Evolutionary conservation across 2,113 vertebrate genomes (phyloP).

Genomic region (Cercopithecus mona): DNA sequence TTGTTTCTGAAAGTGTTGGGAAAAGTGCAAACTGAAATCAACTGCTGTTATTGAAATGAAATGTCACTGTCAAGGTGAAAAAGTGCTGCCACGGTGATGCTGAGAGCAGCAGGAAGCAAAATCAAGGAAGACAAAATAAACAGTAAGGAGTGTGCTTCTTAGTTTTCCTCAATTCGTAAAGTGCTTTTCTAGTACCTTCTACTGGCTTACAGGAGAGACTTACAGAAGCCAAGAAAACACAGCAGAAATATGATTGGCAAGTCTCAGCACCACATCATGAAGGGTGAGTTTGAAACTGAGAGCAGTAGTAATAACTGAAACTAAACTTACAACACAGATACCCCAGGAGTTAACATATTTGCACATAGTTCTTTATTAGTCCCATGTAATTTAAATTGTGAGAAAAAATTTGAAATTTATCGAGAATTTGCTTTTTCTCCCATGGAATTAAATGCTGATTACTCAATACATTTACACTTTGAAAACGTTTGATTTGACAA

Average conservation of each 20-base stretch:
- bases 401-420: background rate
- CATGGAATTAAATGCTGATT: background rate
- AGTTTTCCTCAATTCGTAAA: background rate
- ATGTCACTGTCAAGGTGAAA: conserved; percentile 12
- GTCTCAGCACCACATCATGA: background rate
- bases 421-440: background rate
- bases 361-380: background rate
- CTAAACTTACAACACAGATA: background rate
- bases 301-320: background rate
- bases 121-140: background rate
- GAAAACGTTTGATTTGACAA: background rate
- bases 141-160: background rate
- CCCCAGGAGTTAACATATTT: background rate
- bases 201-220: background rate
- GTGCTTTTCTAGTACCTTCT: background rate
- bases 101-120: background rate
- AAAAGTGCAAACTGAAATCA: conserved; percentile 30
- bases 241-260: background rate
- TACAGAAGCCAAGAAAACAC: background rate
- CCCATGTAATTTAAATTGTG: background rate
- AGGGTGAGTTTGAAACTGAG: background rate
- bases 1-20: background rate
- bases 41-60: background rate
- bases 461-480: background rate
- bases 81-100: background rate